Evolutionary conservation across 2,113 vertebrate species (phyloP).

Genomic region (Diadophis punctatus): DNA sequence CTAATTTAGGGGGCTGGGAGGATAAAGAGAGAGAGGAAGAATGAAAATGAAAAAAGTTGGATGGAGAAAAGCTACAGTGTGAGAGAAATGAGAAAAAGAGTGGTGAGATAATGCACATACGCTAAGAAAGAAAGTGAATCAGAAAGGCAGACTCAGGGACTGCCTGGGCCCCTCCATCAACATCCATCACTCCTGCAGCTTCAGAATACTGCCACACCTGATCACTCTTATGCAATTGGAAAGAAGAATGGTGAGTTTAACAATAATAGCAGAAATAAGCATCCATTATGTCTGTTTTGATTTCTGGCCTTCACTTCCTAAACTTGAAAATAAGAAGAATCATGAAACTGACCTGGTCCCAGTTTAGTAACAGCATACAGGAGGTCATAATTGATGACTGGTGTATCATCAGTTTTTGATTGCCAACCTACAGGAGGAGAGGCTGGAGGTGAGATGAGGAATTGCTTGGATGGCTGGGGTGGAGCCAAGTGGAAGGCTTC

Average conservation of each 20-base stretch:
- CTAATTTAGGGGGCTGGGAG: background rate
- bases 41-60: background rate
- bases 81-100: background rate
- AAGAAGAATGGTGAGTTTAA: background rate
- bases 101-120: background rate
- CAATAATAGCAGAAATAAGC: background rate
- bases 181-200: background rate
- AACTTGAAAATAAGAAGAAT: background rate
- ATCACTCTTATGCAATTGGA: background rate
- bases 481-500: conserved; percentile 85
- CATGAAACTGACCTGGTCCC: conserved; percentile 74
- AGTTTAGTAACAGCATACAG: conserved; percentile 84
- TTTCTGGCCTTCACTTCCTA: background rate
- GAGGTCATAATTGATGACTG: conserved; percentile 86
- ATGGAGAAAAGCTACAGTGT: background rate
- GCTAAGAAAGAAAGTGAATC: background rate
- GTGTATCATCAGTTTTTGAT: conserved; percentile 79
- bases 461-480: conserved; percentile 85
- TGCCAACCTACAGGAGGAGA: conserved; percentile 85
- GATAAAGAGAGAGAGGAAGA: background rate
- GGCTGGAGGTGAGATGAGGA: conserved; percentile 85
- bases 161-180: background rate
- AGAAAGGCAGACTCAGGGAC: background rate
- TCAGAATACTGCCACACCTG: background rate
- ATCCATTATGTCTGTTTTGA: background rate